Conservation (phyloP, 2,797 vertebrate species). For the Meriones psammophilus region DNA sequence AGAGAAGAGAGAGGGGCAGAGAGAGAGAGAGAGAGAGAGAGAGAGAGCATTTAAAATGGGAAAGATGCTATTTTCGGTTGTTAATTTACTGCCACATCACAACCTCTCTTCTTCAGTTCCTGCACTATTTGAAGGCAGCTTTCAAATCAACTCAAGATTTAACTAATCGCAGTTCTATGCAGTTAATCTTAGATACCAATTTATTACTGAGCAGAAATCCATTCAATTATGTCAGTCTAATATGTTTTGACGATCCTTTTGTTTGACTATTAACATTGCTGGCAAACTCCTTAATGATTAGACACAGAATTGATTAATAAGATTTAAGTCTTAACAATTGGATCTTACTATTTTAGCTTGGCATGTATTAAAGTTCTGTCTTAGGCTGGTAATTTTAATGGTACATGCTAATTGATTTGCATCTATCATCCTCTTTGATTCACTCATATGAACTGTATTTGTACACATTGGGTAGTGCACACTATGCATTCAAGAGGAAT, state of each 20-base stretch:
- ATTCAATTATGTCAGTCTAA: conserved; percentile 68
- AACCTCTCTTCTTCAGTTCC: not conserved
- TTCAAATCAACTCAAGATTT: conserved; percentile 36
- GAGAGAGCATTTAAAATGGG: not conserved
- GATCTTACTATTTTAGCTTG: conserved; percentile 59
- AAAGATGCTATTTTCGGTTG: not conserved
- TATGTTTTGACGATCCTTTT: conserved; percentile 73
- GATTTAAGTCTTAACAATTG: conserved; percentile 61
- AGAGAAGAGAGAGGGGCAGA: not conserved
- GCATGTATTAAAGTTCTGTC: conserved; percentile 55
- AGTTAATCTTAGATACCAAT: conserved; percentile 65
- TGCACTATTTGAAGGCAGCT: conserved; percentile 72
- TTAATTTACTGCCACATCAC: not conserved
- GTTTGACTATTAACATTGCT: conserved; percentile 62
- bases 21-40: not conserved
- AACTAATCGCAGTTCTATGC: conserved; percentile 69
- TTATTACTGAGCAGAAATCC: conserved; percentile 68
- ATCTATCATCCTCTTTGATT: conserved; percentile 44
- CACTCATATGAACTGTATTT: conserved; percentile 35
- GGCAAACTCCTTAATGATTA: conserved; percentile 68
- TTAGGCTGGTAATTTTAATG: conserved; percentile 62
- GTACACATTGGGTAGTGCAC: conserved; percentile 18
- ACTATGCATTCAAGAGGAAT: conserved; percentile 49
- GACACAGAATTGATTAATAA: conserved; percentile 33
- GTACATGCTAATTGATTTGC: conserved; percentile 64